Evolutionary conservation across 2,113 vertebrate species (phyloP).

Genomic region (Eudyptes chrysolophus): DNA sequence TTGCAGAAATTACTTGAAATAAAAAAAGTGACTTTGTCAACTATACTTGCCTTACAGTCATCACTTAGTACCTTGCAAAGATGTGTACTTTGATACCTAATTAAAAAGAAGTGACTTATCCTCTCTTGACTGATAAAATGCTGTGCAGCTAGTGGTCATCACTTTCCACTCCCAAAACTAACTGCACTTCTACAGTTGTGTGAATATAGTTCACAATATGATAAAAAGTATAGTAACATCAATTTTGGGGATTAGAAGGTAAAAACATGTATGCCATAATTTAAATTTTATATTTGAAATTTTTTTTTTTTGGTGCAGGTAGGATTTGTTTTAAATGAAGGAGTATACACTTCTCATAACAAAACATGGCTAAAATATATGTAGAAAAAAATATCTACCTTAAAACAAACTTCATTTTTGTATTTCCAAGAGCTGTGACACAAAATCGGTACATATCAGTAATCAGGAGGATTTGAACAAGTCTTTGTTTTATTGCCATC

Average conservation of each 20-base stretch:
- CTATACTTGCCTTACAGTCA: neutral
- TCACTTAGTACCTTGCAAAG: neutral
- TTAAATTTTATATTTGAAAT: neutral
- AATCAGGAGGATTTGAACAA: neutral
- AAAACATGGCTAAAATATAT: neutral
- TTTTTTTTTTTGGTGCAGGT: neutral
- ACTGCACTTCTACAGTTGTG: neutral
- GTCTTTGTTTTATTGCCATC: conserved; percentile 58
- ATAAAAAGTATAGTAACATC: neutral
- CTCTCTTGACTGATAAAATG: neutral
- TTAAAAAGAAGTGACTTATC: neutral
- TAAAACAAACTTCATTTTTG: neutral
- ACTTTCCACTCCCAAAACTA: neutral
- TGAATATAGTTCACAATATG: neutral
- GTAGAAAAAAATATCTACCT: neutral
- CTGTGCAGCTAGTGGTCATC: neutral
- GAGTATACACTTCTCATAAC: neutral
- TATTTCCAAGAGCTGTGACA: neutral
- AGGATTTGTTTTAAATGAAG: neutral
- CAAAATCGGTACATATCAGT: fast-evolving
- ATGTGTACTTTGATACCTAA: neutral
- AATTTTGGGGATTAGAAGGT: neutral
- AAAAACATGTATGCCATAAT: neutral
- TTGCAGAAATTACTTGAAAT: neutral
- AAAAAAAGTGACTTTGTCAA: neutral